Evolutionary conservation across 2,888 invertebrate species (phyloP), one percentile per base, ranked within the genome.

Genomic region (Julus scanicus): DNA sequence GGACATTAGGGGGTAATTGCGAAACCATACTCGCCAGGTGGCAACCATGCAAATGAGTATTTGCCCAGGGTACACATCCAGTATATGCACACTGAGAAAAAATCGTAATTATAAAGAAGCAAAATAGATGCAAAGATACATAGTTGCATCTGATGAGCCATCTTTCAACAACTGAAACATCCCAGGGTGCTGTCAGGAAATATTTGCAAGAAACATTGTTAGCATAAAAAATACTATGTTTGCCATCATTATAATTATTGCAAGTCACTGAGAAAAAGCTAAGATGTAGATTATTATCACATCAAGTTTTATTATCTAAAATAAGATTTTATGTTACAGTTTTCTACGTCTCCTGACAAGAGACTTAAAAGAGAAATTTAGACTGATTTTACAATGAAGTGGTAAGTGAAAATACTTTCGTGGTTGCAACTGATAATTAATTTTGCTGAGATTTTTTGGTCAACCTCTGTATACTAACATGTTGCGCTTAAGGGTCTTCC

Each of bases 1-100:
- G 80, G 80, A 37, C 80, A 80, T 80, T 80, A 80, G 37, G 9
- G 44, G 5, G 80, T 80, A 80, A 80, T 80, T 80, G 80, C 80
- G 80, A 80, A 80, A 80, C 29, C 37, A 11, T 20, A 80, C 80
- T 37, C 80, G 37, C 80, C 80, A 80, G 80, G 80, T 80, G 80
- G 80, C 37, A 29, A 29, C 80, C 37, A 80, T 80, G 80, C 37
- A 80, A 80, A 80, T 80, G 6, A 37, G 37, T 20, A 29, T 80
- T 37, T 63, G 80, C 0, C 29, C 37, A 29, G 20, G 13, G 80
- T 37, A n/a, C n/a, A n/a, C n/a, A n/a, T n/a, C n/a, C n/a, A n/a
- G n/a, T n/a, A n/a, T n/a, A 44, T 44, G 37, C 37, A 80, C 80
- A 80, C 4, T 80, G 80, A 37, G 37, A 37, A 80, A 37, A 80